Conservation (phyloP, 2,888 invertebrate species). For the Drosophila diplacantha region DNA sequence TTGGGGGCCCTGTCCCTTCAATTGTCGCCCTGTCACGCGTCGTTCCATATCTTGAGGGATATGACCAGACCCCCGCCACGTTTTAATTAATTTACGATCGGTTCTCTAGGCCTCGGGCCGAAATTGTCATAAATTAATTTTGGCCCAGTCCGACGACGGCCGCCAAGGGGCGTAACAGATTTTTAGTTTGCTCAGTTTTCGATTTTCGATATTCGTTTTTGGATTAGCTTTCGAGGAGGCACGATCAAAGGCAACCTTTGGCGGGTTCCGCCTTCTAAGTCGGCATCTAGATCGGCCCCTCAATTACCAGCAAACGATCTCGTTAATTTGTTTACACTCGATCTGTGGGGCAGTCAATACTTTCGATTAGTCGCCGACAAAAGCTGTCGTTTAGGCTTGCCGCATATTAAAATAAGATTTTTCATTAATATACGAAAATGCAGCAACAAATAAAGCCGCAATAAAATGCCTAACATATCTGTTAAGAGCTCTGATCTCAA, state of each 20-base stretch:
- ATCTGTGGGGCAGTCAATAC: slow-evolving; percentile 36
- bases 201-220: slow-evolving; percentile 21
- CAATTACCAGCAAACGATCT: slow-evolving; percentile 67
- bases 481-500: slow-evolving; percentile 59
- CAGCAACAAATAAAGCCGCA: slow-evolving; percentile 35
- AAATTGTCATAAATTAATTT: slow-evolving; percentile 58
- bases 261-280: slow-evolving; percentile 59
- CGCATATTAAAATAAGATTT: slow-evolving; percentile 58
- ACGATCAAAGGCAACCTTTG: slow-evolving; percentile 37
- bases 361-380: slow-evolving; percentile 63
- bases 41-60: slow-evolving; percentile 52
- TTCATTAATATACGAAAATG: slow-evolving; percentile 41
- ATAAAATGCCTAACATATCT: slow-evolving; percentile 66
- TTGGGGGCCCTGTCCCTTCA: slow-evolving; percentile 48
- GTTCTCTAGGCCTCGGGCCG: slow-evolving; percentile 23
- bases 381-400: slow-evolving; percentile 49
- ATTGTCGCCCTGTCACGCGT: slow-evolving; percentile 49
- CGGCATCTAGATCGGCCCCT: slow-evolving; percentile 55
- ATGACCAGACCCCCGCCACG: slow-evolving; percentile 15
- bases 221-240: slow-evolving; percentile 18
- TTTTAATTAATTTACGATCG: slow-evolving; percentile 64
- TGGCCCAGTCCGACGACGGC: slow-evolving; percentile 23
- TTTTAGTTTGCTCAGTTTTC: slow-evolving; percentile 18
- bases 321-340: slow-evolving; percentile 71
- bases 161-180: slow-evolving; percentile 53